Conservation (phyloP, 2,797 vertebrate species). For the Danio aesculapii region DNA sequence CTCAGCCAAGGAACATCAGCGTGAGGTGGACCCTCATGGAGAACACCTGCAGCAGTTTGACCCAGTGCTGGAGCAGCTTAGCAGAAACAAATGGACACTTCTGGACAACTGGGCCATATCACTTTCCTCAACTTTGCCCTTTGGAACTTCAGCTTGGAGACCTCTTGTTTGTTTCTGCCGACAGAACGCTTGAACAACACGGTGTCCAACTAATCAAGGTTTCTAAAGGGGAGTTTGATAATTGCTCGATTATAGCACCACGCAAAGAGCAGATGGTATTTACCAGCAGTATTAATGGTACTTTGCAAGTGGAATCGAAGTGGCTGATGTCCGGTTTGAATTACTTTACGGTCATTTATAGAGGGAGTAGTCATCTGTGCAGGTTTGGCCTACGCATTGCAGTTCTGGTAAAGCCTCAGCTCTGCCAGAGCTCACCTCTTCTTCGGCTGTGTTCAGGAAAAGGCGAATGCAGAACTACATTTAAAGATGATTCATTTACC, state of each 20-base stretch:
- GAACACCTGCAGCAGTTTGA: constrained; percentile 75
- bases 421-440: constrained; percentile 77
- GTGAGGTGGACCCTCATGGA: constrained; percentile 81
- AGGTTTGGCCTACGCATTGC: constrained; percentile 82
- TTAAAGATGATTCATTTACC: constrained; percentile 75
- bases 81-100: constrained; percentile 39
- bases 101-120: constrained; percentile 55
- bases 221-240: constrained; percentile 81
- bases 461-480: constrained; percentile 80
- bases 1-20: constrained; percentile 65
- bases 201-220: constrained; percentile 83
- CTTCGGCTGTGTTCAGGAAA: constrained; percentile 82
- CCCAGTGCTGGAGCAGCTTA: constrained; percentile 78
- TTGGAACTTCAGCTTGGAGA: constrained; percentile 86
- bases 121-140: constrained; percentile 84
- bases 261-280: constrained; percentile 76
- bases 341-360: constrained; percentile 81
- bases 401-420: constrained; percentile 80
- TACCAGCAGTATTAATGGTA: constrained; percentile 71
- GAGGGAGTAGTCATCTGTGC: constrained; percentile 74
- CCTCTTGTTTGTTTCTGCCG: constrained; percentile 77
- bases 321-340: constrained; percentile 82
- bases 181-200: constrained; percentile 75
- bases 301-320: constrained; percentile 73
- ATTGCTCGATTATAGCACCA: constrained; percentile 68